Evolutionary conservation across 2,888 invertebrate species (phyloP), one percentile per base, ranked within the genome.

Genomic region (Clanis bilineata): DNA sequence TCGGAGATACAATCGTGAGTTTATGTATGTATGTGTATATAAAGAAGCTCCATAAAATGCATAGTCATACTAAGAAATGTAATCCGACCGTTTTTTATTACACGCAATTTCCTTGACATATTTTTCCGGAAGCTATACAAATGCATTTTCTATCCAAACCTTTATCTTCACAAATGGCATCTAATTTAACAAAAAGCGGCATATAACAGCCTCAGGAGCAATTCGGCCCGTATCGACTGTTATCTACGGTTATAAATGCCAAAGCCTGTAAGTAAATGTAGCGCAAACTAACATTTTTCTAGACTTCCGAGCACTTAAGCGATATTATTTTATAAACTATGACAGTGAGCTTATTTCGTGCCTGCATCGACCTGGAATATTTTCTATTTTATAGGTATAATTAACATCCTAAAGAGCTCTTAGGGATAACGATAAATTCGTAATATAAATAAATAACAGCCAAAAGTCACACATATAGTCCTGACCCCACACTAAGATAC

Each of bases 261-360:
- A 51, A 51, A 18, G 51, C 51, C 51, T 15, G 28, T 51, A 18
- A 25, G 47, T 15, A 10, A 51, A 51, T 51, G 28, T 51, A 15
- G 18, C 28, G 32, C 47, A 15, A 25, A 32, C 28, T 32, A 32
- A 51, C 51, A 32, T 51, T 51, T 44, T 51, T 28, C 51, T 51
- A 51, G 18, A 47, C 25, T 25, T 25, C 45, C 12, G 45, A 9
- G 25, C 51, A 32, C 28, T 32, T 28, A 15, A 51, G 28, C 18
- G 28, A 10, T 32, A 51, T 51, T 51, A 51, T 51, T 51, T 51
- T 51, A 51, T 51, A 51, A 51, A 18, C 15, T 28, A 51, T 32
- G 51, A 32, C 28, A 51, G 28, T 15, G 28, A 51, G 51, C 51
- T 18, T 18, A 9, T 51, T 39, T n/a, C n/a, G 7, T 25, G 25